Conservation (phyloP, 1,140 invertebrate species). For the Phthorimaea operculella region DNA sequence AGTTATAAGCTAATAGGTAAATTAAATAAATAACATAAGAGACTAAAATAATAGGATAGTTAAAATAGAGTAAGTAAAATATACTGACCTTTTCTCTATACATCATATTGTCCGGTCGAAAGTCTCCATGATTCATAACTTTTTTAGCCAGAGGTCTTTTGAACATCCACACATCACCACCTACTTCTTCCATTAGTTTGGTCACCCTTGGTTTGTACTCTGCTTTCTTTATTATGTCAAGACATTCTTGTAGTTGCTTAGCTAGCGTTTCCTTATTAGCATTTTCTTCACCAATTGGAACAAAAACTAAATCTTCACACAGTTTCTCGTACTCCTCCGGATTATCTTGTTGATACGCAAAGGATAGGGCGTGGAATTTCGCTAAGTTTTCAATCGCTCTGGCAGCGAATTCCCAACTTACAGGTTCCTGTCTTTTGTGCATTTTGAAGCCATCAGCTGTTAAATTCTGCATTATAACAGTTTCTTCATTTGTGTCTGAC, state of each 20-base stretch:
- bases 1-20: too few relatives aligned
- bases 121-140: neutral
- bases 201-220: neutral
- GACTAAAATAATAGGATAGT: too few relatives aligned
- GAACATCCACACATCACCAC: neutral
- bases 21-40: too few relatives aligned
- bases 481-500: constrained; percentile 25
- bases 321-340: constrained; percentile 25
- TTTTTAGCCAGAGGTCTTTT: neutral
- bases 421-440: constrained; percentile 32
- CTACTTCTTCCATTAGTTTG: neutral
- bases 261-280: neutral
- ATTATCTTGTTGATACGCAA: constrained; percentile 23
- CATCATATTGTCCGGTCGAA: neutral
- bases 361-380: constrained; percentile 41
- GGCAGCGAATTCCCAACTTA: constrained; percentile 36
- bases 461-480: constrained; percentile 39
- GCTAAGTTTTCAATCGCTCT: constrained; percentile 33
- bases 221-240: neutral
- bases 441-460: constrained; percentile 22
- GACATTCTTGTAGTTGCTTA: neutral
- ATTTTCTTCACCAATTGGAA: neutral
- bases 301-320: constrained; percentile 1
- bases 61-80: neutral
- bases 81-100: neutral